Conservation (phyloP, 2,797 vertebrate genomes). For the Eremophila alpestris region DNA sequence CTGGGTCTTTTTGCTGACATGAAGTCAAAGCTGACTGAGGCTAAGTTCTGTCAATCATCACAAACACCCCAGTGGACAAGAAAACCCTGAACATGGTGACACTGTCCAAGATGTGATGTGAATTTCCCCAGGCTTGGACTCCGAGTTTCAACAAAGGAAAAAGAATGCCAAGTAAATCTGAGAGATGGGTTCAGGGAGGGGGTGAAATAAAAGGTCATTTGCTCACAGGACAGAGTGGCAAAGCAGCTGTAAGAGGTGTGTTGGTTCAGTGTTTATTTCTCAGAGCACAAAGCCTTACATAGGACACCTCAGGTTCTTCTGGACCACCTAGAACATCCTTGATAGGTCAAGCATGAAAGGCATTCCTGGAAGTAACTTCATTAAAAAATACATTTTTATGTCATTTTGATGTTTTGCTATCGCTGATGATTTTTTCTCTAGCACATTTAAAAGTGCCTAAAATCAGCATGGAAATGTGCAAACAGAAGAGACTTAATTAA, state of each 20-base stretch:
- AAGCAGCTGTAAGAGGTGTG: background rate
- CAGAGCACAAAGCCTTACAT: background rate
- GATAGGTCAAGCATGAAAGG: background rate
- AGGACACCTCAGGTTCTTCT: background rate
- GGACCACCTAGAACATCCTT: background rate
- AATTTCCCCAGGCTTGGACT: background rate
- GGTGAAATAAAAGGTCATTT: background rate
- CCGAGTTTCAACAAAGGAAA: background rate
- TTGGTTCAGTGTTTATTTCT: background rate
- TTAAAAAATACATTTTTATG: background rate
- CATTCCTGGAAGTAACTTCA: background rate
- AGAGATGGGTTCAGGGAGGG: background rate
- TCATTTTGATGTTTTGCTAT: background rate
- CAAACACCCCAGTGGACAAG: background rate
- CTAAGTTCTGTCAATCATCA: background rate
- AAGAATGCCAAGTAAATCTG: background rate
- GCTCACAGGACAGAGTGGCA: background rate
- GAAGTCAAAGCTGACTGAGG: constrained; percentile 31
- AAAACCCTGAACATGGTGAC: background rate
- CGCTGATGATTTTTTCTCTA: background rate
- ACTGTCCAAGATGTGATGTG: background rate
- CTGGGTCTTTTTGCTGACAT: background rate
- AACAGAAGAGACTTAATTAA: background rate
- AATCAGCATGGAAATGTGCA: background rate
- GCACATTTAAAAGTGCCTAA: background rate